phyloP scores from a whole-genome alignment of 2,797 vertebrate genomes.

The Myotis findleyi region DNA sequence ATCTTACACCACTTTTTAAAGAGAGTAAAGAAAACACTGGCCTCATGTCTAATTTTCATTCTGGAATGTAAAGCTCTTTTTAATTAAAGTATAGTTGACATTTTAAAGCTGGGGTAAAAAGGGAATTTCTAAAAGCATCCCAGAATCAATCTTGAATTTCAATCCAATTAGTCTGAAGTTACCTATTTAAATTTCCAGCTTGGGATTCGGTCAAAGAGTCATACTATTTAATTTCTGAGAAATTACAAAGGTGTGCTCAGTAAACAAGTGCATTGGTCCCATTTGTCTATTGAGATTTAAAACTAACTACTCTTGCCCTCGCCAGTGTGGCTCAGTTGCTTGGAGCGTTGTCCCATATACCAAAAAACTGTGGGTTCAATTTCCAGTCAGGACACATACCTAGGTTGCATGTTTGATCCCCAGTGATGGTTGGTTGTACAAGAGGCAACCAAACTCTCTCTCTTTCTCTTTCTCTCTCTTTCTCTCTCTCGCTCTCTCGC shows the following conservation, averaged over 20 bases:
- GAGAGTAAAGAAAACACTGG: neutral
- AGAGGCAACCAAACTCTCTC: neutral
- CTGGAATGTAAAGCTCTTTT: neutral
- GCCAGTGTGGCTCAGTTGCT: neutral
- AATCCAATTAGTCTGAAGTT: conserved; percentile 70
- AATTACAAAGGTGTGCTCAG: conserved; percentile 59
- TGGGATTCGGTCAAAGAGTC: conserved; percentile 69
- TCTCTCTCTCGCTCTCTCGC: too few relatives aligned
- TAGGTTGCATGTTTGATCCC: neutral
- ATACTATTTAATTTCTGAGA: conserved; percentile 61
- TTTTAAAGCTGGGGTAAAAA: conserved; percentile 38
- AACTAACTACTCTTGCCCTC: conserved; percentile 29
- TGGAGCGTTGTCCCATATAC: neutral
- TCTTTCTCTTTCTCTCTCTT: neutral
- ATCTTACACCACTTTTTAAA: neutral
- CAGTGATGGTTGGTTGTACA: neutral
- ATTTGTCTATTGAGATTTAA: conserved; percentile 58
- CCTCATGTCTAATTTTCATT: neutral
- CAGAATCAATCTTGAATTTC: conserved; percentile 63
- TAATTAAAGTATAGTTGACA: neutral
- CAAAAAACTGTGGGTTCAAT: neutral
- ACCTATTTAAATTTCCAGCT: conserved; percentile 64
- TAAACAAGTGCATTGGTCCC: neutral
- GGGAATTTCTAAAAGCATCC: conserved; percentile 36
- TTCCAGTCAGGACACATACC: neutral